These are phyloP conservation scores for Dendroctonus ponderosae DNA, from an alignment of 1,140 invertebrate genomes.

Conservation along the genomic window DNA sequence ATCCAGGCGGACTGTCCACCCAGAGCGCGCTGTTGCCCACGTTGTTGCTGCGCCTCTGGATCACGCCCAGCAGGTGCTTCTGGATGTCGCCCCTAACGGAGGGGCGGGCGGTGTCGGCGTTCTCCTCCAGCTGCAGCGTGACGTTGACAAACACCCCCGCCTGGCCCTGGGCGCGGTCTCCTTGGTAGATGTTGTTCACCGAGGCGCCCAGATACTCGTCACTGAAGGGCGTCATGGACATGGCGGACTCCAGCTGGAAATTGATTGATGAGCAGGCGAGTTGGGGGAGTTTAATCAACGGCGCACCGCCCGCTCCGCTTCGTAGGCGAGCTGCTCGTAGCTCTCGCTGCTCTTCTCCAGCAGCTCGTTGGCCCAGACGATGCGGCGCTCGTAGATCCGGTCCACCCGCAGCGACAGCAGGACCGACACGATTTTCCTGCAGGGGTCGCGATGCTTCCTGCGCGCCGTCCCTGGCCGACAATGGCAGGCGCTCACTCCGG, in stretches of 20 bases:
- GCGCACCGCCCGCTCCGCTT: slow-evolving; percentile 79
- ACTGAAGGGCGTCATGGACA: slow-evolving; percentile 86
- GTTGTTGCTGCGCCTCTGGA: slow-evolving; percentile 78
- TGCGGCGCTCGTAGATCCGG: slow-evolving; percentile 72
- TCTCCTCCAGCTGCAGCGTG: slow-evolving; percentile 74
- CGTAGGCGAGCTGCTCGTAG: slow-evolving; percentile 79
- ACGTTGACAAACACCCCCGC: slow-evolving; percentile 79
- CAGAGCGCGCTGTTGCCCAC: slow-evolving; percentile 81
- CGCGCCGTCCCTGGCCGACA: slow-evolving; percentile 82
- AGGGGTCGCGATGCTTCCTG: slow-evolving; percentile 73
- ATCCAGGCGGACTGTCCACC: slow-evolving; percentile 74
- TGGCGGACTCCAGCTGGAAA: slow-evolving; percentile 76
- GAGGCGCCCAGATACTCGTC: slow-evolving; percentile 78
- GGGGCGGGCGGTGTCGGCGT: slow-evolving; percentile 64
- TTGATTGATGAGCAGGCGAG: slow-evolving; percentile 23
- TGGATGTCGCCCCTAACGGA: slow-evolving; percentile 74
- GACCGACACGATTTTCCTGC: slow-evolving; percentile 77
- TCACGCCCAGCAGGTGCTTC: slow-evolving; percentile 78
- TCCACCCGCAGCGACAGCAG: slow-evolving; percentile 79
- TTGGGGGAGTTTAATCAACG: not conserved
- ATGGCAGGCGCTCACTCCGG: slow-evolving; percentile 87
- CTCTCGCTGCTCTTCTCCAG: slow-evolving; percentile 73
- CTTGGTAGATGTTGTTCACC: slow-evolving; percentile 79
- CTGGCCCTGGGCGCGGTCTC: slow-evolving; percentile 63
- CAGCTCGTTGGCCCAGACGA: slow-evolving; percentile 74